These are phyloP conservation scores for Gobio occitaniae DNA, from an alignment of 2,797 vertebrate genomes.

Conservation along the genomic window DNA sequence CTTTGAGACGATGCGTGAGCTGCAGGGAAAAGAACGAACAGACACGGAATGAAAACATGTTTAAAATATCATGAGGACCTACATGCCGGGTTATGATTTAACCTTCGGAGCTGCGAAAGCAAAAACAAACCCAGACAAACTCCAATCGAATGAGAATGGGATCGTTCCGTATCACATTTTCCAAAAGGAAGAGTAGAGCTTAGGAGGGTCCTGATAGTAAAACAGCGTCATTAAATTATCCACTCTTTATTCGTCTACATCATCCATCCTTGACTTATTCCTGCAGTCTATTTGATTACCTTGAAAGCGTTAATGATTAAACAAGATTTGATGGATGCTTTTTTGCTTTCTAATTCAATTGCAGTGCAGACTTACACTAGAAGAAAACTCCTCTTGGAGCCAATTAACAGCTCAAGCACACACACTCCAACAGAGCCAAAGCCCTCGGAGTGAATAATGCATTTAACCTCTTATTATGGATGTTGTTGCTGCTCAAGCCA, in stretches of 20 bases:
- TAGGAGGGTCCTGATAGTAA: background rate
- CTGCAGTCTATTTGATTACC: constrained; percentile 42
- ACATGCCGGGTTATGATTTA: constrained; percentile 10
- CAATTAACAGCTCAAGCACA: constrained; percentile 41
- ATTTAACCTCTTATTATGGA: constrained; percentile 62
- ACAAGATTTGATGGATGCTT: constrained; percentile 40
- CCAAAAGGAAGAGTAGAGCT: constrained; percentile 2
- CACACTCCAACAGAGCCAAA: constrained; percentile 66
- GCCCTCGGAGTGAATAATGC: constrained; percentile 68
- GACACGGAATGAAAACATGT: background rate
- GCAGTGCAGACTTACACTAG: constrained; percentile 30
- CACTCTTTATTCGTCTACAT: background rate
- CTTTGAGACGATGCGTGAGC: constrained; percentile 5
- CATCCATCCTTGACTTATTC: constrained; percentile 36
- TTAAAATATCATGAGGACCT: constrained; percentile 13
- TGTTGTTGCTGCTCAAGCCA: constrained; percentile 71
- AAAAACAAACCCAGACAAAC: constrained; percentile 14
- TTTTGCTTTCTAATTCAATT: constrained; percentile 50
- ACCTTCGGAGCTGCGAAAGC: constrained; percentile 4
- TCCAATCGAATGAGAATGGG: background rate
- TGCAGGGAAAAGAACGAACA: constrained; percentile 20
- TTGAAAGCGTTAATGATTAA: constrained; percentile 40
- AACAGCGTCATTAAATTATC: background rate
- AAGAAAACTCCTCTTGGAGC: constrained; percentile 48
- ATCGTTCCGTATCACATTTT: background rate